Evolutionary conservation across 2,888 invertebrate genomes (phyloP), one percentile per base, ranked within the genome.

Genomic region (Matsumyia berberina): DNA sequence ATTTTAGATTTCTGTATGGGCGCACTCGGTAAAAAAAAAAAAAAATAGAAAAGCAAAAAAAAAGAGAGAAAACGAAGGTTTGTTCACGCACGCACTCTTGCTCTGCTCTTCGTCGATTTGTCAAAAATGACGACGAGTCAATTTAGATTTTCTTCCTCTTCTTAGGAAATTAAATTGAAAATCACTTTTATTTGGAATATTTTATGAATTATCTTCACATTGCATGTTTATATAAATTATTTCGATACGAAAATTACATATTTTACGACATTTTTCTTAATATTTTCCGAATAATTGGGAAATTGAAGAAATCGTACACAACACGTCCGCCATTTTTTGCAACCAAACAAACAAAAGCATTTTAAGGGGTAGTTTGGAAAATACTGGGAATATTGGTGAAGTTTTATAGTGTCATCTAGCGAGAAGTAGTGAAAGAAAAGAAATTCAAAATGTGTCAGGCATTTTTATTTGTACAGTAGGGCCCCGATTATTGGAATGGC

Each of bases 241-340:
- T 51, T 80, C 19, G 2, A 46, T 33, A 8, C 7, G 7, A 3
- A 33, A 67, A 15, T 11, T 24, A n/a, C 58, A 58, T 66, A 79
- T 69, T 78, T 67, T 46, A 17, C 12, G 55, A 39, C 51, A 62
- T 39, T 73, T 69, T 77, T 39, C 19, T 37, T 17, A 79, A 31
- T 55, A 69, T 58, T 73, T 31, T 33, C n/a, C 7, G 67, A 72
- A 46, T 37, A 72, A 53, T 67, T 67, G 57, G 42, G 49, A 62
- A 79, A 55, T 67, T 53, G 29, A 17, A 31, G 37, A 46, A 51
- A 9, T 62, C 62, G 51, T 78, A 79, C 83, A 83, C 83, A 83
- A 78, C 60, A 83, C 62, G 64, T 83, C 83, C 83, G 83, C 83
- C 83, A 83, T 83, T 83, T 83, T 83, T 83, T 55, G 83, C 83